A percentile compares a stretch with the other conserved stretches of the same genome.
phyloP scores from a whole-genome alignment of 1,140 invertebrate species.

The Ceratitis capitata region DNA sequence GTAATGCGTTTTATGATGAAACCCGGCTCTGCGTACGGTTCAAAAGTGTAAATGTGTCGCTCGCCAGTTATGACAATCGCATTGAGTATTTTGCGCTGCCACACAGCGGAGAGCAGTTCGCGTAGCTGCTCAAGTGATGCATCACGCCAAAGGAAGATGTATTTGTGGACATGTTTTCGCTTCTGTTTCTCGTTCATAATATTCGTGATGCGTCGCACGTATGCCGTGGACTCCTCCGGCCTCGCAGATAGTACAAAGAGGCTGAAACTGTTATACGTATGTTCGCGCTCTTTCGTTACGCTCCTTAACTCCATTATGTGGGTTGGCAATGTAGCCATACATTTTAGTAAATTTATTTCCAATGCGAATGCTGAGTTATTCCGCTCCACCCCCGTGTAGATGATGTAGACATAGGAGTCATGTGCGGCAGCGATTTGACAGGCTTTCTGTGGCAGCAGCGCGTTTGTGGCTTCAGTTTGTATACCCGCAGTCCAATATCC shows the following conservation, averaged over 20 bases:
- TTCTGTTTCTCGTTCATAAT: constrained; percentile 54
- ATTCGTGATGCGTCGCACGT: constrained; percentile 43
- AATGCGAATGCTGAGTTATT: background rate
- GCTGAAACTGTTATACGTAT: constrained; percentile 50
- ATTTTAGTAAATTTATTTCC: constrained; percentile 48
- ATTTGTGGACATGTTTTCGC: constrained; percentile 54
- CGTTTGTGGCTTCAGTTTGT: background rate
- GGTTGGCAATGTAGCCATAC: constrained; percentile 47
- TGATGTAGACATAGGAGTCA: background rate
- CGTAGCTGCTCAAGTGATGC: constrained; percentile 44
- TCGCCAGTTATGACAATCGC: constrained; percentile 47
- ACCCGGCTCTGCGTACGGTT: constrained; percentile 50
- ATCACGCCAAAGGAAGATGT: constrained; percentile 55
- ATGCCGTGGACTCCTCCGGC: constrained; percentile 27
- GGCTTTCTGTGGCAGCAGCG: background rate
- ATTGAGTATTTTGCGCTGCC: constrained; percentile 49
- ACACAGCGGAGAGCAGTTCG: constrained; percentile 48
- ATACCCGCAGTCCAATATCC: background rate
- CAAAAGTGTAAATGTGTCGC: constrained; percentile 50
- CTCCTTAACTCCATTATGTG: constrained; percentile 41
- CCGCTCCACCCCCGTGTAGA: background rate
- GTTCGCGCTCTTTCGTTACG: constrained; percentile 49
- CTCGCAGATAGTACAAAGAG: constrained; percentile 46
- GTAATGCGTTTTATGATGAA: constrained; percentile 42
- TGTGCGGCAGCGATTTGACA: constrained; percentile 4